Evolutionary conservation across 1,140 invertebrate genomes (phyloP).

Genomic region (Centruroides sculpturatus): DNA sequence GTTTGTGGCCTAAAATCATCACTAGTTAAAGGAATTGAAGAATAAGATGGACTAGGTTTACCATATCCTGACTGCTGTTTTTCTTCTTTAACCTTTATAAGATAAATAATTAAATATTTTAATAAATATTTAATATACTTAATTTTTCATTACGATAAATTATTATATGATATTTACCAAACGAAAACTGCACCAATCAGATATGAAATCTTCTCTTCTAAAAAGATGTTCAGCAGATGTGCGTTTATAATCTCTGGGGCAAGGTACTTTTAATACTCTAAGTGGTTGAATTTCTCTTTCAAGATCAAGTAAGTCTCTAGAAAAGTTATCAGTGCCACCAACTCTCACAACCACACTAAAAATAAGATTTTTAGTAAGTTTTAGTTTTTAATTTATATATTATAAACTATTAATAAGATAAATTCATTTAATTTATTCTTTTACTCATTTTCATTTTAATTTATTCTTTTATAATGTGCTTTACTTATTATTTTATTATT

Average conservation of each 20-base stretch:
- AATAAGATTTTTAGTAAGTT: constrained; percentile 4
- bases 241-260: constrained; percentile 63
- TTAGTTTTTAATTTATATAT: too few relatives aligned
- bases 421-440: too few relatives aligned
- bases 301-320: constrained; percentile 50
- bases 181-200: constrained; percentile 81
- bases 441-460: too few relatives aligned
- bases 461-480: too few relatives aligned
- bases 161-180: constrained; percentile 37
- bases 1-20: constrained; percentile 31
- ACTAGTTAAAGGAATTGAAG: constrained; percentile 11
- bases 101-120: neutral
- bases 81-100: neutral
- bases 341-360: constrained; percentile 61
- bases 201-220: constrained; percentile 51
- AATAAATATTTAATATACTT: neutral
- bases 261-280: constrained; percentile 45
- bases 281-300: constrained; percentile 68
- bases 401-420: too few relatives aligned
- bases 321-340: constrained; percentile 58
- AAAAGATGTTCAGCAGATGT: constrained; percentile 72
- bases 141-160: neutral
- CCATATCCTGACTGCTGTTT: constrained; percentile 1
- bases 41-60: constrained; percentile 5
- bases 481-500: too few relatives aligned